These are phyloP conservation scores for Nothocercus julius DNA, from an alignment of 2,113 vertebrate genomes.

Conservation along the genomic window DNA sequence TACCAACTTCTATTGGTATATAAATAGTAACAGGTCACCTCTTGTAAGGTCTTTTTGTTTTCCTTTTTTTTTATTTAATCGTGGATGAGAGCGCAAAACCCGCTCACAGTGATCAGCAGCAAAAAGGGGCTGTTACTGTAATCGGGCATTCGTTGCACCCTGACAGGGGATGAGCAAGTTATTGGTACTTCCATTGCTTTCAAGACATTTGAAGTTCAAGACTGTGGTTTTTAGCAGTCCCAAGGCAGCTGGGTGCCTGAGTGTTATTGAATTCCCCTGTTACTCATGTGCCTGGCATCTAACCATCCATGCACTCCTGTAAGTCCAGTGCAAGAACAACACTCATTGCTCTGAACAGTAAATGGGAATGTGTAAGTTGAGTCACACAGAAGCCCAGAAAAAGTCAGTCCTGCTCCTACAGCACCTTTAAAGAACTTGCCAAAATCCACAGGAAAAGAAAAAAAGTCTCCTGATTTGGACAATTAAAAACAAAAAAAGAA, in stretches of 20 bases:
- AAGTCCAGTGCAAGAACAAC: neutral
- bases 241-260: neutral
- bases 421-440: neutral
- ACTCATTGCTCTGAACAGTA: neutral
- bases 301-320: neutral
- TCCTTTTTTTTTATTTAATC: neutral
- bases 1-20: slow-evolving; percentile 1
- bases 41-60: neutral
- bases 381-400: neutral
- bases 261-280: neutral
- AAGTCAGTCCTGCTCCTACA: neutral
- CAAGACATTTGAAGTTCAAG: neutral
- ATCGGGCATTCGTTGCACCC: neutral
- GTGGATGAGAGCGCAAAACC: neutral
- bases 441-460: neutral
- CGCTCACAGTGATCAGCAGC: neutral
- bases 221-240: slow-evolving; percentile 5
- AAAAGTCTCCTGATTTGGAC: neutral
- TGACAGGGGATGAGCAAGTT: neutral
- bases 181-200: neutral
- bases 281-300: neutral
- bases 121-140: neutral
- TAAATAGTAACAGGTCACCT: slow-evolving; percentile 45
- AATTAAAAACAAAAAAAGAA: neutral
- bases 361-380: neutral